Evolutionary conservation across 2,113 vertebrate genomes (phyloP), one percentile per base, ranked within the genome.

Genomic region (Ageneiosus marmoratus): DNA sequence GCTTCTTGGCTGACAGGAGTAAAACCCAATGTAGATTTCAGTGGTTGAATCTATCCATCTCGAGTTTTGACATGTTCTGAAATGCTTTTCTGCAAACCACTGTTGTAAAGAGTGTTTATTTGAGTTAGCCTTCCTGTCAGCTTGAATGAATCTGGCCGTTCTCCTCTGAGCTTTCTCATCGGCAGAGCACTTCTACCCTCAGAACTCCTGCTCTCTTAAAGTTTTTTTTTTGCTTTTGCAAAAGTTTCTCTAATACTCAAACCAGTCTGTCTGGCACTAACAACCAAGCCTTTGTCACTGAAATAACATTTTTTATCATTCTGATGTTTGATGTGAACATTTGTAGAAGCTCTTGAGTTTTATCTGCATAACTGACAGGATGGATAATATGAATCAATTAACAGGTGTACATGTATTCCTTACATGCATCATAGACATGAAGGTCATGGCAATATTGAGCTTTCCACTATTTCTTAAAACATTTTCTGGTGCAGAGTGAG

Each of bases 371-470:
- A 27, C 15, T 65, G 62, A 34, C 29, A 8, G 62, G 18, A 63
- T 41, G 34, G 24, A 48, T 72, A 72, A 48, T 15, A 41, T 72
- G 69, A 18, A 27, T 48, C 18, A 72, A 69, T 12, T 20, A 13
- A 70, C 67, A 70, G 18, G 65, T 37, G 65, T 18, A 63, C 63
- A 67, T 15, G 37, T 70, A 18, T 70, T 73, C n/a, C 24, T 72
- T 12, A 11, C 11, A 53, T 16, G 20, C 15, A 53, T 18, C 15
- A 41, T 41, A 5, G 37, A 41, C 37, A 41, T 5, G 37, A 41
- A 41, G 37, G 37, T 41, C 37, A 41, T 41, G 37, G 37, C 37
- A 5, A 41, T 41, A 41, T 41, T 41, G 37, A 5, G 37, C 37
- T 41, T 41, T 41, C 3, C 37, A 41, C 5, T 2, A 41, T 41